phyloP scores from a whole-genome alignment of 2,888 invertebrate species.

The Branchipolynoe longqiensis region DNA sequence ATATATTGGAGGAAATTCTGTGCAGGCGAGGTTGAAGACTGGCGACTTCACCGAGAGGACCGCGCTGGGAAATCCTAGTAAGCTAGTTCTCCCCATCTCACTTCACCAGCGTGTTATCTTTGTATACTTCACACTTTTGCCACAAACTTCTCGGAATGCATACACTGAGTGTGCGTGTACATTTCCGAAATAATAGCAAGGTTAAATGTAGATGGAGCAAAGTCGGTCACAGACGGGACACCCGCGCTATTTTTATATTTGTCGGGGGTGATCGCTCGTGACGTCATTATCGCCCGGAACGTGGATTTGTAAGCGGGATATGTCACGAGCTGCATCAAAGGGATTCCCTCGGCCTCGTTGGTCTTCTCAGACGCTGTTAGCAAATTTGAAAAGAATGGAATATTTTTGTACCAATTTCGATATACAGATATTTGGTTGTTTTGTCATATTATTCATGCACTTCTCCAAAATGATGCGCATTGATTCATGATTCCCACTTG shows the following conservation, averaged over 20 bases:
- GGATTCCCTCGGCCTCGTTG: background rate
- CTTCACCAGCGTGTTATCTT: background rate
- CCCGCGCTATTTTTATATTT: constrained; percentile 57
- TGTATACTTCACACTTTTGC: background rate
- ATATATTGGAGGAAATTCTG: background rate
- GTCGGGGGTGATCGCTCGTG: constrained; percentile 50
- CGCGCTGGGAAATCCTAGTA: constrained; percentile 22
- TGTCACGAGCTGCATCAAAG: background rate
- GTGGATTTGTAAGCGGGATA: constrained; percentile 11
- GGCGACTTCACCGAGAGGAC: background rate
- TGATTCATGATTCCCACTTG: no score
- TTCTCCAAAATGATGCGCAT: no score
- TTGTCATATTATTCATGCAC: no score
- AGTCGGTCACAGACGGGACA: constrained; percentile 6
- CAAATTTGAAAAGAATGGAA: background rate
- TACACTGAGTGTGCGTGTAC: background rate
- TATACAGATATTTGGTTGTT: no score
- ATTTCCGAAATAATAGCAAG: background rate
- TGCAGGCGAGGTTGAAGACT: background rate
- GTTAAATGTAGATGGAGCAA: background rate
- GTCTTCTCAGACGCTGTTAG: background rate
- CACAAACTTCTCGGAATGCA: background rate
- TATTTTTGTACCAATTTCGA: background rate
- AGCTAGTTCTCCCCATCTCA: background rate
- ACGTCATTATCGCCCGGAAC: constrained; percentile 32